These are phyloP conservation scores for Tinamus major DNA, from an alignment of 2,797 vertebrate genomes.

Conservation along the genomic window DNA sequence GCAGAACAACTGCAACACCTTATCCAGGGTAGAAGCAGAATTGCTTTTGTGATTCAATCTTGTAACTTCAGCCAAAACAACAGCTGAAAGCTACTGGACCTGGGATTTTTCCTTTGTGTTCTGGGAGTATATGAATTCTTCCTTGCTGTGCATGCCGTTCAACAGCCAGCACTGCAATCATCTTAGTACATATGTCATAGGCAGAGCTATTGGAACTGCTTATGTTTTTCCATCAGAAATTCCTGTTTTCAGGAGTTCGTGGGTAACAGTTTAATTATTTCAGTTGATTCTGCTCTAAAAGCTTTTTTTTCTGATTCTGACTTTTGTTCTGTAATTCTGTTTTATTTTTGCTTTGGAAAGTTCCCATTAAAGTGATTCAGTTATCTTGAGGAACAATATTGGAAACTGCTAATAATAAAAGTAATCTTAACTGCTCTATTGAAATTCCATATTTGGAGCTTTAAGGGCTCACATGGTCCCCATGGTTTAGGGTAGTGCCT, in stretches of 20 bases:
- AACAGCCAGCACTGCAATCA: not conserved
- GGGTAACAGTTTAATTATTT: not conserved
- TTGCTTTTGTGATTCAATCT: not conserved
- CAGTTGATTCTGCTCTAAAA: not conserved
- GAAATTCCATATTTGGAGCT: not conserved
- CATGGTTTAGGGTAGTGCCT: not conserved
- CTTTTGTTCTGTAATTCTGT: slow-evolving; percentile 11
- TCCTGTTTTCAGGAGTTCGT: not conserved
- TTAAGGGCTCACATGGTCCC: not conserved
- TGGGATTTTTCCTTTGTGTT: not conserved
- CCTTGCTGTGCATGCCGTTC: not conserved
- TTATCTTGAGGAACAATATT: slow-evolving; percentile 6
- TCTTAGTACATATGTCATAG: not conserved
- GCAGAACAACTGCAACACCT: not conserved
- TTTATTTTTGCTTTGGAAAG: slow-evolving; percentile 39
- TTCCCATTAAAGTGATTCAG: slow-evolving; percentile 17
- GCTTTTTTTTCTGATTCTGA: not conserved
- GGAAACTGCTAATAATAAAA: slow-evolving; percentile 43
- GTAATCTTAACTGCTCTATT: slow-evolving; percentile 9
- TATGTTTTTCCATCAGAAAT: not conserved
- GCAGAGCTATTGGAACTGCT: not conserved
- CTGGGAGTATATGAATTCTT: not conserved
- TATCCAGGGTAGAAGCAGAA: not conserved
- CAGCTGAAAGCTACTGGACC: not conserved
- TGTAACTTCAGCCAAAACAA: not conserved